Evolutionary conservation across 1,140 invertebrate genomes (phyloP).

Genomic region (Drosophila dunni): DNA sequence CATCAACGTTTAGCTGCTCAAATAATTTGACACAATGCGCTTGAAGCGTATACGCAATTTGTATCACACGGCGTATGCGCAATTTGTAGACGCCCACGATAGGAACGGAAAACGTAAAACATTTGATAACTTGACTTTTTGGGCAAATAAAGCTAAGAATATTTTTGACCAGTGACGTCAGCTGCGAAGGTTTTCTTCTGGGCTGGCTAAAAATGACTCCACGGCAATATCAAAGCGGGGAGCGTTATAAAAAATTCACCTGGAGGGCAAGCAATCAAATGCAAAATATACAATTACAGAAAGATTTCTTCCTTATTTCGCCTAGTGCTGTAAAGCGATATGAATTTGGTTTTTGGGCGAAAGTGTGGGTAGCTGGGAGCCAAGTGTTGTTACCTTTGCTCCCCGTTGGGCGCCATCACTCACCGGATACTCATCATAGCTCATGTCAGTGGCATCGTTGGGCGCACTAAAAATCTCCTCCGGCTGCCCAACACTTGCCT

Average conservation of each 20-base stretch:
- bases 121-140: conserved; percentile 15
- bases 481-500: conserved; percentile 61
- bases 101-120: too few relatives aligned
- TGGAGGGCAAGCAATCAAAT: conserved; percentile 75
- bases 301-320: conserved; percentile 3
- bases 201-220: not conserved
- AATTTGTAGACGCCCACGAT: conserved; percentile 21
- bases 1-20: not conserved
- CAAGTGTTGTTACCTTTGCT: not conserved
- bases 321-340: conserved; percentile 66
- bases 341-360: conserved; percentile 34
- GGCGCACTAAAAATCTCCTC: conserved; percentile 79
- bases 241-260: conserved; percentile 36
- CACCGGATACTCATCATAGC: conserved; percentile 83
- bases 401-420: conserved; percentile 32
- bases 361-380: too few relatives aligned
- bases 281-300: conserved; percentile 76
- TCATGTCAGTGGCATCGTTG: conserved; percentile 57
- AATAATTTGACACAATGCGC: not conserved
- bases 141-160: conserved; percentile 26
- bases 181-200: not conserved
- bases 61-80: conserved; percentile 21
- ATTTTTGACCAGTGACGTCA: conserved; percentile 52
- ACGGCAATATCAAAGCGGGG: conserved; percentile 30
- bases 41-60: conserved; percentile 15